A percentile compares a stretch with the other conserved stretches of the same genome.
phyloP scores from a whole-genome alignment of 1,140 invertebrate genomes.

The Halictus rubicundus region DNA sequence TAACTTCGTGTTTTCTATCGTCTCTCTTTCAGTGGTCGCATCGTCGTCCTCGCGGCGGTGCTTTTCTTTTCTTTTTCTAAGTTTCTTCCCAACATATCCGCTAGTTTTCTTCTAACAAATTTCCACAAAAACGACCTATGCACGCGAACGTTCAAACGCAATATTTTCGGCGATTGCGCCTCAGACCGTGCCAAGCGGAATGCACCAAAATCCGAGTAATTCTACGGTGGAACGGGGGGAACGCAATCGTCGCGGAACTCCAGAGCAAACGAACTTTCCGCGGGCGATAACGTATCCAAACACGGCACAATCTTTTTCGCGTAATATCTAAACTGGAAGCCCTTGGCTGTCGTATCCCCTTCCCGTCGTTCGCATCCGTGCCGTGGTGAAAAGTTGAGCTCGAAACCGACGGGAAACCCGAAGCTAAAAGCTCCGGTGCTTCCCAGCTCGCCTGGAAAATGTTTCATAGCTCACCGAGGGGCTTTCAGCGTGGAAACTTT shows the following conservation, averaged over 20 bases:
- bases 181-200: too few species aligned
- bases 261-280: neutral
- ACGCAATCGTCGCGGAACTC: too few species aligned
- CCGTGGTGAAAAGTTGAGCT: conserved; percentile 48
- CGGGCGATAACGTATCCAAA: neutral
- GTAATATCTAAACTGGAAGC: conserved; percentile 9
- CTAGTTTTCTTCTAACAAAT: too few species aligned
- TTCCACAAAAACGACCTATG: too few species aligned
- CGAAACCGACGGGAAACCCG: conserved; percentile 40
- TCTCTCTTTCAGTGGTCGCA: too few species aligned
- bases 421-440: conserved; percentile 54
- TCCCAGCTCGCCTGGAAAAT: conserved; percentile 37
- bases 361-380: neutral
- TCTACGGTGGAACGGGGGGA: too few species aligned
- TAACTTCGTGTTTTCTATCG: neutral
- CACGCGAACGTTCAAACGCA: too few species aligned
- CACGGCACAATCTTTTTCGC: conserved; percentile 24
- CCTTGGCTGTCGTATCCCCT: neutral
- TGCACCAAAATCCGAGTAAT: too few species aligned
- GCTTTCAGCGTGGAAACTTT: conserved; percentile 49
- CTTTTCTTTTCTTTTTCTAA: too few species aligned
- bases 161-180: too few species aligned
- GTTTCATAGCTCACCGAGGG: conserved; percentile 40
- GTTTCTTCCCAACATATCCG: too few species aligned
- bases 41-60: too few species aligned